These are phyloP conservation scores for Argyresthia albistria DNA, from an alignment of 2,888 invertebrate species.

Conservation along the genomic window DNA sequence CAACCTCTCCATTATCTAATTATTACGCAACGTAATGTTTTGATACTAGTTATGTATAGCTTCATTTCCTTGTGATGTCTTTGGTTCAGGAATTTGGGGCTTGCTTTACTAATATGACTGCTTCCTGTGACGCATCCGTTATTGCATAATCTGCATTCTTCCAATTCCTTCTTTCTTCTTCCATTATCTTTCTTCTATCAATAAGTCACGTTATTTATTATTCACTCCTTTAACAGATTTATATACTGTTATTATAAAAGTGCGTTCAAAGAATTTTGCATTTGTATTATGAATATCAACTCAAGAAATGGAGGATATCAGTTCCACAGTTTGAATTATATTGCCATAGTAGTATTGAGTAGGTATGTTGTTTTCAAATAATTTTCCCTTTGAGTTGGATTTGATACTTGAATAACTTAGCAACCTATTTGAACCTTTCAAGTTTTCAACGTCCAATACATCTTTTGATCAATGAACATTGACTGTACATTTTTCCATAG, in stretches of 20 bases:
- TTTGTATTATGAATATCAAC: slow-evolving; percentile 1
- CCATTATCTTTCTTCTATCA: neutral
- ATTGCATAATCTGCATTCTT: slow-evolving; percentile 3
- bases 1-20: slow-evolving; percentile 38
- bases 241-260: too few relatives aligned
- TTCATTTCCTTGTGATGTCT: slow-evolving; percentile 31
- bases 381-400: too few relatives aligned
- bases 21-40: slow-evolving; percentile 40
- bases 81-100: slow-evolving; percentile 16
- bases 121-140: slow-evolving; percentile 28
- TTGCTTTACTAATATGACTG: slow-evolving; percentile 35
- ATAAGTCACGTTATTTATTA: too few relatives aligned
- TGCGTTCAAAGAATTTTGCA: too few relatives aligned
- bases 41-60: slow-evolving; percentile 28
- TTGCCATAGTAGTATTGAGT: neutral
- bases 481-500: too few relatives aligned
- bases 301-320: slow-evolving; percentile 2
- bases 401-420: too few relatives aligned
- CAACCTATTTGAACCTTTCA: too few relatives aligned
- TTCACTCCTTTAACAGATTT: too few relatives aligned
- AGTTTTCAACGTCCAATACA: too few relatives aligned
- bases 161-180: too few relatives aligned
- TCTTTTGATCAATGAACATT: too few relatives aligned
- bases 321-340: slow-evolving; percentile 3
- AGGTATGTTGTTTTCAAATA: too few relatives aligned